Conservation (phyloP, 2,888 invertebrate genomes). For the Troglohyphantes excavatus region DNA sequence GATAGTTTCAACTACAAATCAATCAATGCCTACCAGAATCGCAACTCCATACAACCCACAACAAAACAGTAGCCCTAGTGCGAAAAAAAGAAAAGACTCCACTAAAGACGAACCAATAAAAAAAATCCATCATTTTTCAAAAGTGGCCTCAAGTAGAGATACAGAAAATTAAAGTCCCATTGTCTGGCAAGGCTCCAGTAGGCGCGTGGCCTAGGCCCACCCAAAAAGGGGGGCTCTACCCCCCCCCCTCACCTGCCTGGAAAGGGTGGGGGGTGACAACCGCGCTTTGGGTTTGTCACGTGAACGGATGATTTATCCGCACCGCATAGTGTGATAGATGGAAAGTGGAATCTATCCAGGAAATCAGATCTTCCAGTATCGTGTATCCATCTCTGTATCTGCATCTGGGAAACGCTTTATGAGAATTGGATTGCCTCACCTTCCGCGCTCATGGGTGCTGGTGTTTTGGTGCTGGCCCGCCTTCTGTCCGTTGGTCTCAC, state of each 20-base stretch:
- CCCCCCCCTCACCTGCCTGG: slow-evolving; percentile 45
- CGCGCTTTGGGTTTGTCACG: slow-evolving; percentile 59
- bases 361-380: slow-evolving; percentile 77
- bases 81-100: not conserved
- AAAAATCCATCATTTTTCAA: slow-evolving; percentile 64
- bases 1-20: slow-evolving; percentile 9
- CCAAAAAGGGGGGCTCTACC: slow-evolving; percentile 29
- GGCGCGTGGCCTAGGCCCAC: slow-evolving; percentile 60
- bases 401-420: slow-evolving; percentile 66
- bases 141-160: slow-evolving; percentile 30
- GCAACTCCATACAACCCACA: not conserved
- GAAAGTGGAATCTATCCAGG: slow-evolving; percentile 54
- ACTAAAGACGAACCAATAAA: not conserved
- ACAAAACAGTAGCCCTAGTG: not conserved
- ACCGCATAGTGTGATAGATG: slow-evolving; percentile 63
- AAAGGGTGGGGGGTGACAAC: slow-evolving; percentile 25
- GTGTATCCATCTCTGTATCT: slow-evolving; percentile 58
- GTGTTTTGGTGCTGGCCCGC: no score
- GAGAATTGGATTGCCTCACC: slow-evolving; percentile 47
- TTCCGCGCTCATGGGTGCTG: no score
- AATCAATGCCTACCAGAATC: slow-evolving; percentile 6
- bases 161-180: slow-evolving; percentile 61
- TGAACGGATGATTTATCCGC: slow-evolving; percentile 72
- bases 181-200: slow-evolving; percentile 54
- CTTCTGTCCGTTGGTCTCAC: no score